Evolutionary conservation across 2,113 vertebrate species (phyloP).

Genomic region (Platichthys stellatus): DNA sequence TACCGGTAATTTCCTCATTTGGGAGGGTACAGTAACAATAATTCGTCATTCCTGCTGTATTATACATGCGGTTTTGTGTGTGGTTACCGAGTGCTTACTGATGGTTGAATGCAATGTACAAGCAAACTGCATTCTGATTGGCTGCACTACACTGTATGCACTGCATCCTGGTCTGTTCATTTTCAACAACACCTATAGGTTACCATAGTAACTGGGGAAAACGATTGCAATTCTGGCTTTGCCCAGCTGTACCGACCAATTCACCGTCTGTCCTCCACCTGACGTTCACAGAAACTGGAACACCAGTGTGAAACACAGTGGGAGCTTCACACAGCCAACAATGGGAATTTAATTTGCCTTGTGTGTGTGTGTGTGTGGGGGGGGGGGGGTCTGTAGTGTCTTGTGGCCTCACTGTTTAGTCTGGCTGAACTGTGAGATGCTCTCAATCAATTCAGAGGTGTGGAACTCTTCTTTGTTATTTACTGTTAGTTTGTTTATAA

Average conservation of each 20-base stretch:
- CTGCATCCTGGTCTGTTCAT: background rate
- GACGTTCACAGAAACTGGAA: conserved; percentile 36
- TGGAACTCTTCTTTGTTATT: background rate
- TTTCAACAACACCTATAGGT: conserved; percentile 6
- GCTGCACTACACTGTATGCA: background rate
- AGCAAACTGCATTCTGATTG: background rate
- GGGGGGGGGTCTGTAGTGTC: background rate
- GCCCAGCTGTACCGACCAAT: background rate
- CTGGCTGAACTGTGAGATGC: conserved; percentile 13
- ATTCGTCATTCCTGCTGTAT: background rate
- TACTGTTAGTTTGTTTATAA: background rate
- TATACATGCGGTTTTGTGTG: background rate
- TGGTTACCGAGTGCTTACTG: background rate
- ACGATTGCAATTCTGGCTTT: background rate
- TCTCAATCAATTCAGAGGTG: conserved; percentile 2
- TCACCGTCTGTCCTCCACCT: conserved; percentile 2
- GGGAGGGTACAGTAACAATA: background rate
- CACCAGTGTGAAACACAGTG: conserved; percentile 35
- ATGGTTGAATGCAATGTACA: background rate
- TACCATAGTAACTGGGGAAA: background rate
- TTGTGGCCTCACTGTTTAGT: conserved; percentile 1
- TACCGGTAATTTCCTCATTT: background rate
- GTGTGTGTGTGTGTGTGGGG: background rate
- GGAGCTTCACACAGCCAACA: conserved; percentile 11
- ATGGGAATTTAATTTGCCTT: conserved; percentile 16